Evolutionary conservation across 2,888 invertebrate species (phyloP).

Genomic region (Lithosia quadra): DNA sequence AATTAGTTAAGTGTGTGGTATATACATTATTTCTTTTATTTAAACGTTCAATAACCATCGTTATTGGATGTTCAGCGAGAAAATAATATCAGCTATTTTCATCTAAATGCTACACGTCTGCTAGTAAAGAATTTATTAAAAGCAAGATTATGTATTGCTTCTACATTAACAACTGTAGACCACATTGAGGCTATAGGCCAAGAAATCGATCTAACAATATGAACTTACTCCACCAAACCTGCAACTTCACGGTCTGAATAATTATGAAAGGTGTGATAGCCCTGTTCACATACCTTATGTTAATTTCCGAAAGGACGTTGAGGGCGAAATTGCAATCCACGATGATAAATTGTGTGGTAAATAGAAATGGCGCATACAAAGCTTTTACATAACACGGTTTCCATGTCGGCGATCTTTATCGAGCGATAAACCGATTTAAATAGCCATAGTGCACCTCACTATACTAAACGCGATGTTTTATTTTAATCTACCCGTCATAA

Average conservation of each 20-base stretch:
- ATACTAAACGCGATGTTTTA: slow-evolving; percentile 31
- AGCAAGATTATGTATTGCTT: too few relatives aligned
- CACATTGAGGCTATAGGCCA: too few relatives aligned
- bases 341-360: slow-evolving; percentile 56
- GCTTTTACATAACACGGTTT: slow-evolving; percentile 53
- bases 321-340: slow-evolving; percentile 54
- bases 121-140: too few relatives aligned
- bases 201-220: too few relatives aligned
- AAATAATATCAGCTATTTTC: too few relatives aligned
- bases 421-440: slow-evolving; percentile 46
- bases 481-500: slow-evolving; percentile 19
- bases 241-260: background rate
- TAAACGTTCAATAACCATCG: too few relatives aligned
- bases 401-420: slow-evolving; percentile 54
- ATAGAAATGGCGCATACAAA: slow-evolving; percentile 61
- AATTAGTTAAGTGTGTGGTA: too few relatives aligned
- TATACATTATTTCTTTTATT: background rate
- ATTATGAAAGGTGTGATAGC: slow-evolving; percentile 3
- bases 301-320: slow-evolving; percentile 44
- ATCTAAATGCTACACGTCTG: too few relatives aligned
- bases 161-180: background rate
- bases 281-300: slow-evolving; percentile 40
- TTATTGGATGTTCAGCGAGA: too few relatives aligned
- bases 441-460: slow-evolving; percentile 44
- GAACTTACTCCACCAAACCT: too few relatives aligned